phyloP scores from a whole-genome alignment of 2,888 invertebrate species.

The Papilio elwesi region DNA sequence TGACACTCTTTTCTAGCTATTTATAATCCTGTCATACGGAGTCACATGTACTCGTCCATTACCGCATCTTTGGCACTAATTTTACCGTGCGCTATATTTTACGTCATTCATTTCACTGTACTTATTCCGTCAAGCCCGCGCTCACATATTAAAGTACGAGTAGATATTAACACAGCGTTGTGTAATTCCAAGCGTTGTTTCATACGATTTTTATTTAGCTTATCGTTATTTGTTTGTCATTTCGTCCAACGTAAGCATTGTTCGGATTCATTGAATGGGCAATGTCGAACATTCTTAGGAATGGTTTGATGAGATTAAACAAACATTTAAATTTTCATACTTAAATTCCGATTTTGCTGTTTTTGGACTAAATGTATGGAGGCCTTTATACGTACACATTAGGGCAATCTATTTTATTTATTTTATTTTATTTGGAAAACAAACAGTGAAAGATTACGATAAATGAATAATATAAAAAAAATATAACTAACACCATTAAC shows the following conservation, averaged over 20 bases:
- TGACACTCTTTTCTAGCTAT: neutral
- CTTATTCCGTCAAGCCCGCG: too few relatives aligned
- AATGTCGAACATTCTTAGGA: neutral
- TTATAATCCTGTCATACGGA: neutral
- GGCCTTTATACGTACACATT: neutral
- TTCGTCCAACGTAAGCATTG: neutral
- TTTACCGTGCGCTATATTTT: neutral
- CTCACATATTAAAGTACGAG: too few relatives aligned
- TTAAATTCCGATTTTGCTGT: neutral
- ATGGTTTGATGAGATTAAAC: neutral
- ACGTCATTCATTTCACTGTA: too few relatives aligned
- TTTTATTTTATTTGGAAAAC: too few relatives aligned
- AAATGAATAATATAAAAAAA: too few relatives aligned
- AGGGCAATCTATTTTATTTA: too few relatives aligned
- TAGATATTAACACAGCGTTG: neutral
- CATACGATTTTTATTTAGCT: too few relatives aligned
- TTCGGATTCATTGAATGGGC: neutral
- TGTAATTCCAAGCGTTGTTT: neutral
- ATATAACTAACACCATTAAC: too few relatives aligned
- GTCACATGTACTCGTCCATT: neutral
- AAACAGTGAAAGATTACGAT: too few relatives aligned
- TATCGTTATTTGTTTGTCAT: neutral
- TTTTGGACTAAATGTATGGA: neutral
- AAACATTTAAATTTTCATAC: neutral
- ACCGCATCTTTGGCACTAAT: conserved; percentile 4